phyloP scores from a whole-genome alignment of 2,797 vertebrate species.

The Apogon hyalosoma region DNA sequence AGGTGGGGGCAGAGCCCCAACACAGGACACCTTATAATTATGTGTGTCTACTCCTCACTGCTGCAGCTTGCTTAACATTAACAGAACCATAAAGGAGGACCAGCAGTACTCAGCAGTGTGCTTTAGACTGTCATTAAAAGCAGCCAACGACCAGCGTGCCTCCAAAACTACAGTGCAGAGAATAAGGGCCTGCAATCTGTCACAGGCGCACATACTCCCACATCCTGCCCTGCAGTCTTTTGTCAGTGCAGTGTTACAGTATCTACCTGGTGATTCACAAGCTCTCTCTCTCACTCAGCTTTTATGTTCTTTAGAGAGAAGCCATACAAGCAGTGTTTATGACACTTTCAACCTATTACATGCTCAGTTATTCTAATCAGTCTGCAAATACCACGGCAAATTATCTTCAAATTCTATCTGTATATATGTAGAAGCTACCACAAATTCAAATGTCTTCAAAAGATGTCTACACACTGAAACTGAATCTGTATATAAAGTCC shows the following conservation, averaged over 20 bases:
- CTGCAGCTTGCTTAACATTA: slow-evolving; percentile 45
- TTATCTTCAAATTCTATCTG: neutral
- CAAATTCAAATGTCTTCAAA: too few species aligned
- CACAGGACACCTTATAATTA: slow-evolving; percentile 64
- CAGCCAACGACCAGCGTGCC: slow-evolving; percentile 29
- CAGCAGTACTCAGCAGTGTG: slow-evolving; percentile 34
- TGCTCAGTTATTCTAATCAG: neutral
- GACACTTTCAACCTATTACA: neutral
- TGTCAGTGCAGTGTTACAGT: slow-evolving; percentile 10
- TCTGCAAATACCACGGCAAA: neutral
- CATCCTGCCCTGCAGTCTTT: slow-evolving; percentile 24
- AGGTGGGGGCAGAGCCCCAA: slow-evolving; percentile 12
- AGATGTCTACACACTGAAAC: neutral
- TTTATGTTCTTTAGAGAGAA: slow-evolving; percentile 5
- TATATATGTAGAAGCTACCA: neutral
- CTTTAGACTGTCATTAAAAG: slow-evolving; percentile 62
- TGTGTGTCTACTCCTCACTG: slow-evolving; percentile 30
- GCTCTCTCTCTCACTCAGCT: neutral
- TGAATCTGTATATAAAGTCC: neutral
- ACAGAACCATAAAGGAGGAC: slow-evolving; percentile 25
- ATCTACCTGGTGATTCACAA: slow-evolving; percentile 9
- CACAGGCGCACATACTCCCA: slow-evolving; percentile 33
- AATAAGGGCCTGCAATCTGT: slow-evolving; percentile 39
- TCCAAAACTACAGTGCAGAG: slow-evolving; percentile 10
- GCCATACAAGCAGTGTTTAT: neutral